Percentiles rank a stretch among this genome's conserved stretches.
phyloP scores from a whole-genome alignment of 2,888 invertebrate genomes.

The Allophyes oxyacanthae region DNA sequence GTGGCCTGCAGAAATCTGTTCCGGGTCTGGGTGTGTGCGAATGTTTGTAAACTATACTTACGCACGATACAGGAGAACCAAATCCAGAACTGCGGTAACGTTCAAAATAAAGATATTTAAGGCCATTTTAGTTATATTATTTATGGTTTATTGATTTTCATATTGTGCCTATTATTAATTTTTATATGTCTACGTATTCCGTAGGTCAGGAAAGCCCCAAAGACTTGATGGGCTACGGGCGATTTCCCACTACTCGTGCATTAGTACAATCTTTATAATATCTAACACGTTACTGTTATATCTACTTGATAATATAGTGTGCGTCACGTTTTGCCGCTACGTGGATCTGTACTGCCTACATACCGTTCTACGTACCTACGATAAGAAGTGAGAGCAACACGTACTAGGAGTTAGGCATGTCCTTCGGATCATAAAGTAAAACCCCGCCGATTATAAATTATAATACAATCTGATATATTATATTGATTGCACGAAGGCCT shows the following conservation, averaged over 20 bases:
- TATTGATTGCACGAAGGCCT: not conserved
- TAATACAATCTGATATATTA: conserved; percentile 16
- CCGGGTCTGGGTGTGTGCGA: too few relatives aligned
- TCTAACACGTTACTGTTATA: conserved; percentile 26
- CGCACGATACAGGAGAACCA: too few relatives aligned
- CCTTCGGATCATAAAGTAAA: conserved; percentile 21
- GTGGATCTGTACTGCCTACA: conserved; percentile 27
- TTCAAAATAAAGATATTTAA: too few relatives aligned
- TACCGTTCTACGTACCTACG: conserved; percentile 13
- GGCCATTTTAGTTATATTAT: too few relatives aligned
- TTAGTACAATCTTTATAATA: conserved; percentile 29
- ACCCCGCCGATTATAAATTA: conserved; percentile 1
- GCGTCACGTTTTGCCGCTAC: conserved; percentile 41
- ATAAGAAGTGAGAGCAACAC: conserved; percentile 38
- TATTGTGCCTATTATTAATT: too few relatives aligned
- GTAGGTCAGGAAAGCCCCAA: conserved; percentile 21
- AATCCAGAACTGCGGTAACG: too few relatives aligned
- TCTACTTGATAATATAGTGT: conserved; percentile 16
- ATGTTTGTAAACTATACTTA: too few relatives aligned
- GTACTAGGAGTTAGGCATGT: conserved; percentile 22
- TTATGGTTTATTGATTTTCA: conserved; percentile 22
- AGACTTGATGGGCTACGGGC: conserved; percentile 20
- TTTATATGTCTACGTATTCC: too few relatives aligned
- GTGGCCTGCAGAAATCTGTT: too few relatives aligned
- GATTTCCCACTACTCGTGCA: conserved; percentile 23